A percentile compares a stretch with the other conserved stretches of the same genome.
These are phyloP conservation scores for Scytalopus superciliaris DNA, from an alignment of 2,113 vertebrate species.

Conservation along the genomic window DNA sequence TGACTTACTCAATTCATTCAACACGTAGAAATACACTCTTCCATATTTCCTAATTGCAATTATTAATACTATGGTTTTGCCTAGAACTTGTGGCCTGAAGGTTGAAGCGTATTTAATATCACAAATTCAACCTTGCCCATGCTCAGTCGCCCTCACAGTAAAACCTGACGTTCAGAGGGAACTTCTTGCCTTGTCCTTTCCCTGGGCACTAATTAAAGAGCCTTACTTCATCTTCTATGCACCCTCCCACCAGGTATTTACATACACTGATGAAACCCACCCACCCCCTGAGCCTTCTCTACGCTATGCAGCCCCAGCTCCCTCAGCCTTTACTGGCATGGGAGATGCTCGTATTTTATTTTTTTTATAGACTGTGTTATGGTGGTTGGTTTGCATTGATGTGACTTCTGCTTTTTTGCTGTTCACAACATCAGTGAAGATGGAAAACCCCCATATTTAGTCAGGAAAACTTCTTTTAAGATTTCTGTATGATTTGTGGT, in stretches of 20 bases:
- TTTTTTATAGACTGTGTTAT: not conserved
- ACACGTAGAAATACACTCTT: not conserved
- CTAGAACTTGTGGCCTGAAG: not conserved
- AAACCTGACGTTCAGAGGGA: not conserved
- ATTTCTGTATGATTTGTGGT: constrained; percentile 10
- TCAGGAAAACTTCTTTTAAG: not conserved
- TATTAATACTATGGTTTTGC: not conserved
- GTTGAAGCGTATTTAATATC: not conserved
- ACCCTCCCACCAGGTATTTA: not conserved
- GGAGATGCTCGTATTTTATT: not conserved
- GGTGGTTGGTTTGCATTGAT: not conserved
- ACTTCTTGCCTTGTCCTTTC: not conserved
- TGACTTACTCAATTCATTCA: not conserved
- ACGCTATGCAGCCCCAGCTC: not conserved
- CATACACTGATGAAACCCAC: not conserved
- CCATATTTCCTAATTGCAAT: not conserved
- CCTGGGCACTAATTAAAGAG: not conserved
- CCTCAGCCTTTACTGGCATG: not conserved
- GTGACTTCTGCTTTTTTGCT: not conserved
- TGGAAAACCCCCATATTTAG: not conserved
- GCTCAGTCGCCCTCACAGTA: fast-evolving
- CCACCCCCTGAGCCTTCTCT: not conserved
- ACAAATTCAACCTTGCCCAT: not conserved
- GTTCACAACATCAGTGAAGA: not conserved
- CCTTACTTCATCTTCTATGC: not conserved